phyloP scores from a whole-genome alignment of 2,888 invertebrate genomes.

The Acanthococcus lagerstroemiae region DNA sequence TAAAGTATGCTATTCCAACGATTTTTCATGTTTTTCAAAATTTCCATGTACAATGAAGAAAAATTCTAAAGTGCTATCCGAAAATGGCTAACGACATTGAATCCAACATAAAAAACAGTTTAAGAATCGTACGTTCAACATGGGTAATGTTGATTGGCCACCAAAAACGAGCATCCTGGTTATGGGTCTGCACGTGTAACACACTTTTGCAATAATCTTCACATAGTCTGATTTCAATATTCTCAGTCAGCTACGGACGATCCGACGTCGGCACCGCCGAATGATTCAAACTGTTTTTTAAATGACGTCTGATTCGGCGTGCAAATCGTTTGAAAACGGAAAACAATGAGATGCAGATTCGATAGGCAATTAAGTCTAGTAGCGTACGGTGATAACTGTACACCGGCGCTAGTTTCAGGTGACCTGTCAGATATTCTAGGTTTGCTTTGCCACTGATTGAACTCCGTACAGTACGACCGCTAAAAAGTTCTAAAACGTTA shows the following conservation, averaged over 20 bases:
- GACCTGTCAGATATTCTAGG: constrained; percentile 17
- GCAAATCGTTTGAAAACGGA: background rate
- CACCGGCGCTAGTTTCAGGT: constrained; percentile 23
- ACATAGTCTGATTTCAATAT: background rate
- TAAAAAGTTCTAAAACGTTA: constrained; percentile 13
- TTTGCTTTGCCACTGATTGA: constrained; percentile 22
- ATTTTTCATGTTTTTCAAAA: no score
- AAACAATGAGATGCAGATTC: background rate
- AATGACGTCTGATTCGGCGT: background rate
- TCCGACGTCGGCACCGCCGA: background rate
- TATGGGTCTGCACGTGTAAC: background rate
- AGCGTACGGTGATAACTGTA: constrained; percentile 11
- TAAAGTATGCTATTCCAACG: no score
- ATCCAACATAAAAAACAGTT: no score
- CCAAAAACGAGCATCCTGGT: no score
- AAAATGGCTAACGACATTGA: no score
- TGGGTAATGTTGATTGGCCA: no score
- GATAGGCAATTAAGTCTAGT: background rate
- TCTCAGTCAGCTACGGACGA: background rate
- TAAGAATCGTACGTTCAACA: no score
- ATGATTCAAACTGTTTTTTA: background rate
- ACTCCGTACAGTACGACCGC: constrained; percentile 19
- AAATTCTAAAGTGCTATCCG: no score
- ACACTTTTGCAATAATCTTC: background rate
- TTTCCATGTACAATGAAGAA: no score